Evolutionary conservation across 1,140 invertebrate species (phyloP).

Genomic region (Samia ricini): DNA sequence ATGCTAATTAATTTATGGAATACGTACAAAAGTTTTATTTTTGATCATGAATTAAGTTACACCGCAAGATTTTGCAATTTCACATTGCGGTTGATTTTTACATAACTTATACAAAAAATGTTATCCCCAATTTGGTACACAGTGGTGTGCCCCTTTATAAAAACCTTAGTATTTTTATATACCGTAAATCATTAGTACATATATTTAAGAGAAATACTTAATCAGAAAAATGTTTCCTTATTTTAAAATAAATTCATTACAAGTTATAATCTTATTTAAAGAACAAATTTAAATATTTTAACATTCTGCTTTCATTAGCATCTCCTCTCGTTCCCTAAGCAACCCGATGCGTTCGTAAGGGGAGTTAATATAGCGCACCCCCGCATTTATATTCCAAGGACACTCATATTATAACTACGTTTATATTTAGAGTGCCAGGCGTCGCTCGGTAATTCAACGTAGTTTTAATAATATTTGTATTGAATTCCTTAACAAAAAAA

Average conservation of each 20-base stretch:
- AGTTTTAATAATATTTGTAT: neutral
- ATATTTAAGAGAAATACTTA: no score
- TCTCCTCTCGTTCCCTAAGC: neutral
- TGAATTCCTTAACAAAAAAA: neutral
- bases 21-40: no score
- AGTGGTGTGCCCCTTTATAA: no score
- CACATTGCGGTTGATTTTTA: no score
- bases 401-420: neutral
- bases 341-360: neutral
- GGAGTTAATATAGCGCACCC: conserved; percentile 3
- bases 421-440: neutral
- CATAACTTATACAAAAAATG: no score
- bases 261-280: neutral
- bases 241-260: neutral
- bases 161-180: no score
- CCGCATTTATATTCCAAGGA: conserved; percentile 2
- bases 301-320: neutral
- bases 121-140: no score
- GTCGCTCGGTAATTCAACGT: neutral
- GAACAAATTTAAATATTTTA: neutral
- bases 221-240: no score
- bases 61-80: no score
- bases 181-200: no score
- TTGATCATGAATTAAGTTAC: no score
- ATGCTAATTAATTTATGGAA: no score